Evolutionary conservation across 2,113 vertebrate genomes (phyloP).

Genomic region (Periophthalmus modestus): DNA sequence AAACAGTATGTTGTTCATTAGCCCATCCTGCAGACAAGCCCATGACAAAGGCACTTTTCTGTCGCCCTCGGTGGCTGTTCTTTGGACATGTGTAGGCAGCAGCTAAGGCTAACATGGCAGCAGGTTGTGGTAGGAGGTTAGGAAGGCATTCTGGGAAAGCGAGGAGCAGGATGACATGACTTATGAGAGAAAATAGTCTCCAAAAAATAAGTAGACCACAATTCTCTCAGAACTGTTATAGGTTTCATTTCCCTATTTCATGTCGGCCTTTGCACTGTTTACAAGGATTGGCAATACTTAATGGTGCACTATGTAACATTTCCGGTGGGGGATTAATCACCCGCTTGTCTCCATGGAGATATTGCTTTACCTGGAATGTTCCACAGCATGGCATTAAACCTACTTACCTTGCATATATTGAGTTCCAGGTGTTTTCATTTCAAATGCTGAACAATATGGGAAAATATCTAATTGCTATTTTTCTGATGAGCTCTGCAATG

Average conservation of each 20-base stretch:
- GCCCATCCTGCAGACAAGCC: neutral
- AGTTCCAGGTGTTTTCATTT: no score
- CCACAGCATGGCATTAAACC: no score
- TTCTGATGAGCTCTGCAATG: no score
- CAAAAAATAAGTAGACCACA: neutral
- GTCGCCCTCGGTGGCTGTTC: neutral
- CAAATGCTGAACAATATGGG: no score
- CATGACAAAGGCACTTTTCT: conserved; percentile 1
- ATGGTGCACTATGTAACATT: no score
- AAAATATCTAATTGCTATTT: no score
- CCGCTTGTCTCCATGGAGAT: no score
- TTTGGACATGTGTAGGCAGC: conserved; percentile 15
- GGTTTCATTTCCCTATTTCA: neutral
- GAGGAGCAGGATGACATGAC: conserved; percentile 10
- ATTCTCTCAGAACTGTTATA: neutral
- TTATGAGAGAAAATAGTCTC: conserved; percentile 5
- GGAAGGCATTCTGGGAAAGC: conserved; percentile 17
- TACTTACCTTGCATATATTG: no score
- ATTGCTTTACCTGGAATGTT: no score
- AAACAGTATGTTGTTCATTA: conserved; percentile 12
- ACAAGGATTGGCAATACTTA: neutral
- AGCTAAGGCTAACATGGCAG: conserved; percentile 4
- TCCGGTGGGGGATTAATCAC: no score
- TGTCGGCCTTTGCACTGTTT: no score
- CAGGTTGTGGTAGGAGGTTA: conserved; percentile 21